These are phyloP conservation scores for Temnothorax unifasciatus DNA, from an alignment of 2,888 invertebrate genomes.

Conservation along the genomic window DNA sequence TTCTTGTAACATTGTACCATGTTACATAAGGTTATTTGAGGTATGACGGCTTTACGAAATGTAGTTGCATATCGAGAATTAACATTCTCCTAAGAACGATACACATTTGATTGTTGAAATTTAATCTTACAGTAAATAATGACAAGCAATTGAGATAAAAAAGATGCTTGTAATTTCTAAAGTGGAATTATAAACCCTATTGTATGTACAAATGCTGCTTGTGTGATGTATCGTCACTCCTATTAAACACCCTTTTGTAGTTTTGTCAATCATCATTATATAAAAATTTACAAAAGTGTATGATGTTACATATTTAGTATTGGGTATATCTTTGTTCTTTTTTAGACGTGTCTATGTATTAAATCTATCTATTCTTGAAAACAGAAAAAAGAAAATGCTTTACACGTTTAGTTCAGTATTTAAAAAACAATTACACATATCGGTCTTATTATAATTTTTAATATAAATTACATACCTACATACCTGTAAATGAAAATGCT, in stretches of 20 bases:
- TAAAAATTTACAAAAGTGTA: conserved; percentile 24
- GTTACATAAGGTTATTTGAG: conserved; percentile 47
- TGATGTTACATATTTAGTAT: not conserved
- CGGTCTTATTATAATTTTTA: not conserved
- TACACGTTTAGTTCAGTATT: not conserved
- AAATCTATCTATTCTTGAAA: not conserved
- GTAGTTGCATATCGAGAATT: not conserved
- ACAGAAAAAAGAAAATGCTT: not conserved
- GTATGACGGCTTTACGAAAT: conserved; percentile 42
- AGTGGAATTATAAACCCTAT: not conserved
- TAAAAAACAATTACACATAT: not conserved
- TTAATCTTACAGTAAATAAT: conserved; percentile 2
- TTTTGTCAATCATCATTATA: not conserved
- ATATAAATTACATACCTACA: not conserved
- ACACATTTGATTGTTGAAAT: not conserved
- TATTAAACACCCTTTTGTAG: not conserved
- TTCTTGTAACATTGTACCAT: conserved; percentile 56
- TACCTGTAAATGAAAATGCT: conserved; percentile 6
- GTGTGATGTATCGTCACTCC: not conserved
- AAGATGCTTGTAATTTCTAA: not conserved
- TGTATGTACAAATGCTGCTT: not conserved
- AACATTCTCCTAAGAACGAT: conserved; percentile 16
- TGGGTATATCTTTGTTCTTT: not conserved
- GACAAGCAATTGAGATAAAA: not conserved
- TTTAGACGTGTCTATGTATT: not conserved